Conservation (phyloP, 2,113 vertebrate genomes). For the Calyptommatus sinebrachiatus region DNA sequence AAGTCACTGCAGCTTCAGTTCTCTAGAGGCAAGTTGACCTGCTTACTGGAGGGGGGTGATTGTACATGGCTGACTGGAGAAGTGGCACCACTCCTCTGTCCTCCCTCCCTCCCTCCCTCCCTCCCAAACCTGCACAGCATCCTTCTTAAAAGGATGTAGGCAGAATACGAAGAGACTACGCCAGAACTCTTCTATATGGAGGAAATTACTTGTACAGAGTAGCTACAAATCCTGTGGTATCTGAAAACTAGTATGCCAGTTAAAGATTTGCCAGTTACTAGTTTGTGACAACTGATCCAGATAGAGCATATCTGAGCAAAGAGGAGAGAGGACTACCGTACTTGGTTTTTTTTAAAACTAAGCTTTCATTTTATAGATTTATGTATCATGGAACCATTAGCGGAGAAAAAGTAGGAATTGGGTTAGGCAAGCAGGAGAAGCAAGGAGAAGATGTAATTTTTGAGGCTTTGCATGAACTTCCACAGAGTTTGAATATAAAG, state of each 20-base stretch:
- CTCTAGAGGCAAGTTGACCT: too few relatives aligned
- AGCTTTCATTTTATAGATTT: background rate
- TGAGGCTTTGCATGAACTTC: background rate
- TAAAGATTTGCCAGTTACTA: background rate
- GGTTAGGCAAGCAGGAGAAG: background rate
- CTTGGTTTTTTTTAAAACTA: background rate
- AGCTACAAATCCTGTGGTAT: background rate
- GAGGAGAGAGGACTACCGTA: background rate
- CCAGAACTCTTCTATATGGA: background rate
- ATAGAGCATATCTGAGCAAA: background rate
- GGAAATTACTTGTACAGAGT: background rate
- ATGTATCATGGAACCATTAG: background rate
- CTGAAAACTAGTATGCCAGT: background rate
- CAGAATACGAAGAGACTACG: background rate
- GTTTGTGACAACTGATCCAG: background rate
- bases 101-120: too few relatives aligned
- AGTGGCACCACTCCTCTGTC: too few relatives aligned
- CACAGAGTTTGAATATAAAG: background rate
- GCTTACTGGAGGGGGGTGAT: too few relatives aligned
- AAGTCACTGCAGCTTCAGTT: background rate
- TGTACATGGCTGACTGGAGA: too few relatives aligned
- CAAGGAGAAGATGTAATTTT: background rate
- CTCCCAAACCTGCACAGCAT: too few relatives aligned
- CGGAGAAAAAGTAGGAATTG: background rate
- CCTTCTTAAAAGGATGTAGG: too few relatives aligned